Evolutionary conservation across 1,140 invertebrate genomes (phyloP).

Genomic region (Diachasma alloeum): DNA sequence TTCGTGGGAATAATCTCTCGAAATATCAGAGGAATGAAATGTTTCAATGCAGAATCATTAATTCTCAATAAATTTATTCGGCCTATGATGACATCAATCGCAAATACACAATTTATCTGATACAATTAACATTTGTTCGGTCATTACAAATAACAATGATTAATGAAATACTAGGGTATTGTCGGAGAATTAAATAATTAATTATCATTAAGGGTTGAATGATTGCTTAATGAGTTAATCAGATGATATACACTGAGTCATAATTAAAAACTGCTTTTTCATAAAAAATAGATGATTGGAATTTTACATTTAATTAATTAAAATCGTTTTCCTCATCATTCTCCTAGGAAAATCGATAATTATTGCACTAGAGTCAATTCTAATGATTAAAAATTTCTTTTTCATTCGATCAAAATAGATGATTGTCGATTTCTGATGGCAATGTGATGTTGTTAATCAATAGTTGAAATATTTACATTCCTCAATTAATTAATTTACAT

Average conservation of each 20-base stretch:
- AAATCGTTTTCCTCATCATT: not conserved
- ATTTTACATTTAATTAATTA: not conserved
- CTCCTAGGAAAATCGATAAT: not conserved
- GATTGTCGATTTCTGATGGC: too few species aligned
- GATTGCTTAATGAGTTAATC: too few species aligned
- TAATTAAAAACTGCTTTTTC: not conserved
- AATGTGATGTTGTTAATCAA: too few species aligned
- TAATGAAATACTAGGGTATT: not conserved
- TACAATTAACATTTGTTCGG: not conserved
- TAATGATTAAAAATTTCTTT: too few species aligned
- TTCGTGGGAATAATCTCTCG: too few species aligned
- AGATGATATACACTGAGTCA: too few species aligned
- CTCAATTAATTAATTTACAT: too few species aligned
- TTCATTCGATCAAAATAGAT: too few species aligned
- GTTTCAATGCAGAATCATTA: too few species aligned
- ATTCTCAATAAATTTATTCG: not conserved
- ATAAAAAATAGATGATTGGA: not conserved
- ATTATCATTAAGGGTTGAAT: too few species aligned
- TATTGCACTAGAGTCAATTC: not conserved
- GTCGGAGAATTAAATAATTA: not conserved
- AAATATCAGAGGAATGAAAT: too few species aligned
- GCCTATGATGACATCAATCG: not conserved
- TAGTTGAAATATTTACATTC: too few species aligned
- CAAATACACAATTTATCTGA: not conserved
- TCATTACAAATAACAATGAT: not conserved